These are phyloP conservation scores for Corydoras maculifer DNA, from an alignment of 2,113 vertebrate genomes.

Conservation along the genomic window DNA sequence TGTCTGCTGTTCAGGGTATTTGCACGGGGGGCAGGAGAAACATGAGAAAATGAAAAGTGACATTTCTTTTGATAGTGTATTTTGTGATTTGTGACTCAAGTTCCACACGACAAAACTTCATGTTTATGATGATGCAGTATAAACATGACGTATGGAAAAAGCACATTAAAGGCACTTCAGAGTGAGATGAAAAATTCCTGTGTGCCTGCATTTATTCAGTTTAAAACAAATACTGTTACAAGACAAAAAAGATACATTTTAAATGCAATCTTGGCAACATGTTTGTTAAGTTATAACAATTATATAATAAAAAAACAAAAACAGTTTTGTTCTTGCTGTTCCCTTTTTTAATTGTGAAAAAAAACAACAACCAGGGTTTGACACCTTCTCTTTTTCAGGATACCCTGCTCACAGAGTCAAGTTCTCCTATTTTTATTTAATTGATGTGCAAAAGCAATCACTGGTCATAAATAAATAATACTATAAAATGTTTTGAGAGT, in stretches of 20 bases:
- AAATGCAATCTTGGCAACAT: slow-evolving; percentile 69
- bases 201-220: slow-evolving; percentile 73
- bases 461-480: slow-evolving; percentile 77
- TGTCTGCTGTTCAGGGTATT: too few species aligned
- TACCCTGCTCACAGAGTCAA: slow-evolving; percentile 57
- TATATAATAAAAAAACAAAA: slow-evolving; percentile 64
- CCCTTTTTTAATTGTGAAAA: slow-evolving; percentile 61
- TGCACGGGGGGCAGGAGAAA: too few species aligned
- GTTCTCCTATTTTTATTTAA: slow-evolving; percentile 46
- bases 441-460: slow-evolving; percentile 67
- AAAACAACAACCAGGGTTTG: slow-evolving; percentile 39
- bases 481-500: slow-evolving; percentile 68
- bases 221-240: slow-evolving; percentile 76
- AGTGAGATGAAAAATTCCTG: slow-evolving; percentile 36
- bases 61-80: too few species aligned
- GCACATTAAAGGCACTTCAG: slow-evolving; percentile 6
- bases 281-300: slow-evolving; percentile 62
- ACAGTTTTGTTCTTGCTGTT: slow-evolving; percentile 45
- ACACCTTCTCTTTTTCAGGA: slow-evolving; percentile 53
- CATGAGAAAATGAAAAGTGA: too few species aligned
- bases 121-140: too few species aligned
- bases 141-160: neutral
- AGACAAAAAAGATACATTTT: slow-evolving; percentile 66
- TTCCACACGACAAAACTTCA: too few species aligned
- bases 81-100: too few species aligned